These are phyloP conservation scores for Siniperca obscura DNA, from an alignment of 2,797 vertebrate species.

Conservation along the genomic window DNA sequence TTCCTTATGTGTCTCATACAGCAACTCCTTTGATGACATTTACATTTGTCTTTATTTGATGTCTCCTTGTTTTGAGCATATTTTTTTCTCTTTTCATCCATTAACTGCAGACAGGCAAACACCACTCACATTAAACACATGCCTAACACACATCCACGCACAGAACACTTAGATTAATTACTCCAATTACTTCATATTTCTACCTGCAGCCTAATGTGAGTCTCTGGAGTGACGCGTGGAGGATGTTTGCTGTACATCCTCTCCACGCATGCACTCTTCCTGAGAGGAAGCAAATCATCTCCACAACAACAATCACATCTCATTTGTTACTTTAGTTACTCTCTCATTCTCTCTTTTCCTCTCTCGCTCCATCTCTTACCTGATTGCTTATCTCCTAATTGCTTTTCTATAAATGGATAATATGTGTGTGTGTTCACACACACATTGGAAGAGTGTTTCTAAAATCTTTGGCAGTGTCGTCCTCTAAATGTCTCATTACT, in stretches of 20 bases:
- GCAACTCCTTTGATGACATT: conserved; percentile 37
- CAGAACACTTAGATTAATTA: conserved; percentile 27
- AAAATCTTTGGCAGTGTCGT: conserved; percentile 57
- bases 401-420: conserved; percentile 70
- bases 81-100: conserved; percentile 24
- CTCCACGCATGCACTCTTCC: conserved; percentile 29
- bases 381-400: conserved; percentile 74
- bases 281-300: conserved; percentile 57
- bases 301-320: conserved; percentile 46
- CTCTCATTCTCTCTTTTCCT: conserved; percentile 10
- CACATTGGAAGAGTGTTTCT: conserved; percentile 27
- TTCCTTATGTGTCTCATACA: not conserved
- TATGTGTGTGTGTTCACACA: conserved; percentile 27
- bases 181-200: conserved; percentile 39
- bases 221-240: conserved; percentile 42
- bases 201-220: conserved; percentile 27
- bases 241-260: conserved; percentile 47
- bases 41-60: conserved; percentile 41
- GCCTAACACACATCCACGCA: not conserved
- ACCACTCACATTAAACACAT: conserved; percentile 12
- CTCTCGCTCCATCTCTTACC: conserved; percentile 24
- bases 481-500: conserved; percentile 75
- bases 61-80: conserved; percentile 31
- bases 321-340: conserved; percentile 32
- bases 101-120: conserved; percentile 31